A percentile compares a stretch with the other conserved stretches of the same genome.
phyloP scores from a whole-genome alignment of 1,140 invertebrate genomes.

The Cryptotermes secundus region DNA sequence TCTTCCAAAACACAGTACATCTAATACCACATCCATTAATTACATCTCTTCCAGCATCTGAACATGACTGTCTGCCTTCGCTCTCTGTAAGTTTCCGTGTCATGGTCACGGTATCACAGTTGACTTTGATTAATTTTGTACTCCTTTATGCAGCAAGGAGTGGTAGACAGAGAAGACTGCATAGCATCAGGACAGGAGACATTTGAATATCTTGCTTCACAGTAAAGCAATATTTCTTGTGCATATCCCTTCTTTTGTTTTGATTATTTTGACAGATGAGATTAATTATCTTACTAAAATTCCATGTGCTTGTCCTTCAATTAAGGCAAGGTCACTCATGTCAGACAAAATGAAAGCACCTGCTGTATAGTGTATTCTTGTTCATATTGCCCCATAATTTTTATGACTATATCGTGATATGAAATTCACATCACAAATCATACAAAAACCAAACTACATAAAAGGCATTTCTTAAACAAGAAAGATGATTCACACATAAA shows the following conservation, averaged over 20 bases:
- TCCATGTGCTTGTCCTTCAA: not conserved
- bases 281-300: constrained; percentile 1
- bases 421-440: not conserved
- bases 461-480: not conserved
- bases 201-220: not conserved
- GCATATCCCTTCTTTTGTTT: not conserved
- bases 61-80: constrained; percentile 1
- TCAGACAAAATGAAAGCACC: not conserved
- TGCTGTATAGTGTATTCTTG: too few relatives aligned
- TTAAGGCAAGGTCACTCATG: not conserved
- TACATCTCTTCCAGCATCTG: constrained; percentile 1
- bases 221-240: not conserved
- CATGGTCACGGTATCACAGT: constrained; percentile 16
- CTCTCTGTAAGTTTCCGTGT: constrained; percentile 12
- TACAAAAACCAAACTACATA: not conserved
- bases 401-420: not conserved
- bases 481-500: not conserved
- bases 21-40: not conserved
- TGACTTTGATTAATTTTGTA: constrained; percentile 23
- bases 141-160: not conserved
- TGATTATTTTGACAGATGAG: not conserved
- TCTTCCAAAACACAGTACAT: not conserved
- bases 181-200: too few relatives aligned
- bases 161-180: not conserved
- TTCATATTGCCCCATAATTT: not conserved